Evolutionary conservation across 2,797 vertebrate species (phyloP).

Genomic region (Spea hammondii): DNA sequence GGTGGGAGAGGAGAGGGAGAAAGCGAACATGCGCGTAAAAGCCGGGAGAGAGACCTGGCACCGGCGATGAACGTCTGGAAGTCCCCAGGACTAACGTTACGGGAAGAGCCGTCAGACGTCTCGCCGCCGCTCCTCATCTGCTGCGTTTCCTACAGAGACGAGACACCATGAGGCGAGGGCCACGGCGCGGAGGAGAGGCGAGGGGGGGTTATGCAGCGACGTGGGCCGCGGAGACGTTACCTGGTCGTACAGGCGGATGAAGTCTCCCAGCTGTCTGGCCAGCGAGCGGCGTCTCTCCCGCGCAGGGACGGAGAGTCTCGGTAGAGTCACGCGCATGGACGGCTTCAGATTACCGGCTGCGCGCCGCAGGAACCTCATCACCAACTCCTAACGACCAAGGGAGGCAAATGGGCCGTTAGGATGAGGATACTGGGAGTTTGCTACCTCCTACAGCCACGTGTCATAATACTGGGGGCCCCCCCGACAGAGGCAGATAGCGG

Average conservation of each 20-base stretch:
- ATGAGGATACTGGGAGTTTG: no score
- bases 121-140: conserved; percentile 75
- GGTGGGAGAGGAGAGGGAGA: background rate
- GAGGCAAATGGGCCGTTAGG: background rate
- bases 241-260: conserved; percentile 86
- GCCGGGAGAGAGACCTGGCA: conserved; percentile 76
- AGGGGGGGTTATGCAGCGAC: background rate
- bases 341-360: conserved; percentile 87
- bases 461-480: background rate
- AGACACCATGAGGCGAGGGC: conserved; percentile 10
- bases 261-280: conserved; percentile 85
- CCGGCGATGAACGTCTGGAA: conserved; percentile 84
- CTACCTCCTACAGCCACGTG: no score
- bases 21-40: background rate
- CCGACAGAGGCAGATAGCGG: background rate
- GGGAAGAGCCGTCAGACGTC: conserved; percentile 68
- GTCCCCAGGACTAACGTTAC: conserved; percentile 71
- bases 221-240: conserved; percentile 62
- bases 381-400: conserved; percentile 76
- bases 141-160: conserved; percentile 83
- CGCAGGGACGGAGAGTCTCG: conserved; percentile 75
- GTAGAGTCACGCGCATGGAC: conserved; percentile 78
- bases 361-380: conserved; percentile 87
- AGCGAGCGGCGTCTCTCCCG: conserved; percentile 80
- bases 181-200: background rate